These are phyloP conservation scores for Rosalia funebris DNA, from an alignment of 2,888 invertebrate genomes.

Conservation along the genomic window DNA sequence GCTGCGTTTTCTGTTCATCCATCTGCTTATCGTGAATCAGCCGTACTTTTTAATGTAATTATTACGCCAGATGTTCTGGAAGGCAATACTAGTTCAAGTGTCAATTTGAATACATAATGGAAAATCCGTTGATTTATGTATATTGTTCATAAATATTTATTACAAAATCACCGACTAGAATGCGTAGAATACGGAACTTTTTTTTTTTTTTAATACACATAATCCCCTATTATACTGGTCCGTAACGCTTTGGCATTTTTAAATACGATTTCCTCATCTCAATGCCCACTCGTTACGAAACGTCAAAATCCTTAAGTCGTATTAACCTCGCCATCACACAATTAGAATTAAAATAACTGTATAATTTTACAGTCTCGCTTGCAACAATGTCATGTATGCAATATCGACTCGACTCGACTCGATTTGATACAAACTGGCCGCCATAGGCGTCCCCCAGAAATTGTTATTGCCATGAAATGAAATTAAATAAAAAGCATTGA, in stretches of 20 bases:
- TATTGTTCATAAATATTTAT: conserved; percentile 16
- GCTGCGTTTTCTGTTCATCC: too few species aligned
- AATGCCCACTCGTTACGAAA: conserved; percentile 8
- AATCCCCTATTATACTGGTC: background rate
- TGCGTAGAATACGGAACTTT: background rate
- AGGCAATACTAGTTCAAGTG: background rate
- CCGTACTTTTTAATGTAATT: too few species aligned
- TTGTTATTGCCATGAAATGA: too few species aligned
- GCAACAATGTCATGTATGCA: conserved; percentile 20
- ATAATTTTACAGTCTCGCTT: conserved; percentile 16
- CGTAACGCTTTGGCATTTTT: background rate
- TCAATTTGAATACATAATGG: conserved; percentile 11
- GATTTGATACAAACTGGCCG: background rate
- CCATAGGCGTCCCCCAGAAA: conserved; percentile 12
- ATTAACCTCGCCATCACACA: conserved; percentile 13
- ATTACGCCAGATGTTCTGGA: conserved; percentile 1
- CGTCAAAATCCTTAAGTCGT: background rate
- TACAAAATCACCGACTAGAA: background rate
- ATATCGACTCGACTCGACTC: background rate
- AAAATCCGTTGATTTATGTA: conserved; percentile 1
- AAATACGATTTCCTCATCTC: conserved; percentile 10
- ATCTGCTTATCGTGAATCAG: too few species aligned
- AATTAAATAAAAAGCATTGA: background rate
- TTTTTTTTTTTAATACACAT: background rate
- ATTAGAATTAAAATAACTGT: conserved; percentile 18